These are phyloP conservation scores for Siniperca undulata DNA, from an alignment of 2,797 vertebrate genomes.

Conservation along the genomic window DNA sequence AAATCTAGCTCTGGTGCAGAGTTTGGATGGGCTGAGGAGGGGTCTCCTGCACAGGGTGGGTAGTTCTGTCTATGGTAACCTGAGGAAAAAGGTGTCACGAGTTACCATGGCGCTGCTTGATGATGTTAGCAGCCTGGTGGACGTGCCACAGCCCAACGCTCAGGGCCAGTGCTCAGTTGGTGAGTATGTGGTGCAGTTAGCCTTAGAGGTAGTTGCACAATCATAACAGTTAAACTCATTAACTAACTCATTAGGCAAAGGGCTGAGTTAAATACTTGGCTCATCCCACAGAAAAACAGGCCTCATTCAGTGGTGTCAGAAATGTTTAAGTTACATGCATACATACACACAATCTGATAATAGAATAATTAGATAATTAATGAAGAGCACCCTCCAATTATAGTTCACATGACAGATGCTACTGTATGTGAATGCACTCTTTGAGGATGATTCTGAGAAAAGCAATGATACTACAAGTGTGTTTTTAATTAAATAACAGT, in stretches of 20 bases:
- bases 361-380: neutral
- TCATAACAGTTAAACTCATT: constrained; percentile 9
- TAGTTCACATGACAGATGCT: neutral
- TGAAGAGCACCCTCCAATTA: neutral
- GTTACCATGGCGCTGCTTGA: constrained; percentile 89
- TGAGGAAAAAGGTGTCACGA: constrained; percentile 87
- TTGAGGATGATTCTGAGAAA: neutral
- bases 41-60: constrained; percentile 89
- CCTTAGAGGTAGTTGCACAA: neutral
- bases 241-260: neutral
- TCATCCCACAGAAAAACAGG: neutral
- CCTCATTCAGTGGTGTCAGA: neutral
- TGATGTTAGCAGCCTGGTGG: constrained; percentile 88
- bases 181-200: constrained; percentile 74
- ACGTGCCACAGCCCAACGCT: constrained; percentile 81
- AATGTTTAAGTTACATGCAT: neutral
- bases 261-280: neutral
- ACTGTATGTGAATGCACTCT: neutral
- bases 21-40: constrained; percentile 85
- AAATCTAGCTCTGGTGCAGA: constrained; percentile 84
- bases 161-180: constrained; percentile 88
- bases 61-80: constrained; percentile 87
- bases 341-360: constrained; percentile 17
- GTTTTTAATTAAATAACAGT: neutral
- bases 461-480: neutral